These are phyloP conservation scores for Neolamprologus longior DNA, from an alignment of 2,113 vertebrate genomes.

Conservation along the genomic window DNA sequence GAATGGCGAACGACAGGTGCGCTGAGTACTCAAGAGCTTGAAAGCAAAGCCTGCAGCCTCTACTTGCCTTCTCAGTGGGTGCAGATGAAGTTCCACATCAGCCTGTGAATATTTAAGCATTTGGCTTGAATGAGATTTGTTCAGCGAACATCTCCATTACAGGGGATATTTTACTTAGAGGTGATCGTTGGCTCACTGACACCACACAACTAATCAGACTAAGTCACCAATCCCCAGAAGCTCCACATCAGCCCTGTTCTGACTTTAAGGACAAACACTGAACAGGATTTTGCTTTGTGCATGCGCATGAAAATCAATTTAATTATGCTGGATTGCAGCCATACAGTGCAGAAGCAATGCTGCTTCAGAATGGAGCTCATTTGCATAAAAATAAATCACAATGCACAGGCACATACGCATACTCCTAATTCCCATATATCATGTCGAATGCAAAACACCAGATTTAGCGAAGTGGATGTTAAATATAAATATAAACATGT, in stretches of 20 bases:
- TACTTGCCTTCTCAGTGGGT: not conserved
- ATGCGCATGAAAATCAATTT: not conserved
- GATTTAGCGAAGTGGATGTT: not conserved
- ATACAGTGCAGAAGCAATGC: not conserved
- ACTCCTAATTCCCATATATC: not conserved
- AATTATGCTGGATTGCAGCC: not conserved
- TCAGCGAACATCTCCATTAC: constrained; percentile 16
- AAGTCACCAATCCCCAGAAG: not conserved
- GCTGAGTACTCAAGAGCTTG: not conserved
- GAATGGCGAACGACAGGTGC: constrained; percentile 9
- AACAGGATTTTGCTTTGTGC: not conserved
- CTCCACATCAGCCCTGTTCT: not conserved
- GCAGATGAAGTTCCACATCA: constrained; percentile 7
- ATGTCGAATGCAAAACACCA: not conserved
- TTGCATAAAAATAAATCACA: not conserved
- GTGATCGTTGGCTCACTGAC: not conserved
- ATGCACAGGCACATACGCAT: not conserved
- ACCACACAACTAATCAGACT: not conserved
- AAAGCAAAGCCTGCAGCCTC: constrained; percentile 17
- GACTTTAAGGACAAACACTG: not conserved
- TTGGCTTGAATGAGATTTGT: not conserved
- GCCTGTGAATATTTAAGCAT: constrained; percentile 38
- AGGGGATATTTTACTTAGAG: constrained; percentile 15
- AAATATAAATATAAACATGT: not conserved
- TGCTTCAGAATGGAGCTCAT: not conserved